These are phyloP conservation scores for Protaetia brevitarsis DNA, from an alignment of 1,140 invertebrate genomes.

Conservation along the genomic window DNA sequence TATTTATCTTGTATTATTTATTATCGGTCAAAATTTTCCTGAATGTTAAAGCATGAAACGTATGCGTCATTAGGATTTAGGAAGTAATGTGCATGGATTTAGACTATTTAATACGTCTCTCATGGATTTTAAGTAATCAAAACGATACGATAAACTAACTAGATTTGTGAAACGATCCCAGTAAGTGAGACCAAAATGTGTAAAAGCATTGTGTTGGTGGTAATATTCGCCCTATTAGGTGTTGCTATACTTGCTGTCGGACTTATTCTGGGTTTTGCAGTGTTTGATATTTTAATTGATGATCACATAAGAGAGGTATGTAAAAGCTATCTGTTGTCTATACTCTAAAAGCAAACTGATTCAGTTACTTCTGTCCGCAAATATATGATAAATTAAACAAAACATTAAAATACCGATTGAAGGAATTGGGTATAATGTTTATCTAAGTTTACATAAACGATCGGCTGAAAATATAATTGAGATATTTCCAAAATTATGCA, in stretches of 20 bases:
- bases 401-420: no score
- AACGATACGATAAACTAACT: background rate
- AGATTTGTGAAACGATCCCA: background rate
- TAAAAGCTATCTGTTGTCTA: background rate
- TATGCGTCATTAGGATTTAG: no score
- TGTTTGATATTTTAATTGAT: background rate
- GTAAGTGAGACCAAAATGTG: background rate
- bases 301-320: background rate
- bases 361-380: no score
- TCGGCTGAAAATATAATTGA: no score
- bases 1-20: no score
- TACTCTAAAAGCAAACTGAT: background rate
- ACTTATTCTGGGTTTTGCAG: background rate
- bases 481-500: no score
- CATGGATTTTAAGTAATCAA: background rate
- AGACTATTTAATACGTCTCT: background rate
- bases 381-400: no score
- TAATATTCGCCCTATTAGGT: background rate
- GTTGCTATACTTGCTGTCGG: background rate
- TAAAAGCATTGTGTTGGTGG: background rate
- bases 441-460: no score
- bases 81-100: background rate
- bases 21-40: no score
- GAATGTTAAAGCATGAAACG: no score
- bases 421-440: no score